A percentile compares a stretch with the other conserved stretches of the same genome.
phyloP scores from a whole-genome alignment of 2,113 vertebrate species.

The Hystrix brachyura region DNA sequence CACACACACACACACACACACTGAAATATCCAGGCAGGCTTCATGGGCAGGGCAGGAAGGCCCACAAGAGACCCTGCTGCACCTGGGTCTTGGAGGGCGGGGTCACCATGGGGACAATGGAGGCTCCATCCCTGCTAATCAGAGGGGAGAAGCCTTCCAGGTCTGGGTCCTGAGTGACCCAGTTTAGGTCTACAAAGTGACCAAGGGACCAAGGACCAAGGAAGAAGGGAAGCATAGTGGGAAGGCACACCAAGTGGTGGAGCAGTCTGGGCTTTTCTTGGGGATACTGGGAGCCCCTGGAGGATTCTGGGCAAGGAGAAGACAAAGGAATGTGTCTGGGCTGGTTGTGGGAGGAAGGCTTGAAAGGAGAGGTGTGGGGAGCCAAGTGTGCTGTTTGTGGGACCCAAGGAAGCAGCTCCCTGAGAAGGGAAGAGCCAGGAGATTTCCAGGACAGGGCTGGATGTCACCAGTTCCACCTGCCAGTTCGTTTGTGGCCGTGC shows the following conservation, averaged over 20 bases:
- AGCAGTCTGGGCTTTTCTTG: too few relatives aligned
- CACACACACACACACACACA: accelerated
- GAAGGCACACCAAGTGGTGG: neutral
- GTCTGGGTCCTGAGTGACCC: neutral
- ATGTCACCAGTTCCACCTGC: neutral
- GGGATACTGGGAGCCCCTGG: neutral
- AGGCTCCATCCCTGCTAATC: neutral
- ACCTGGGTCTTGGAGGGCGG: neutral
- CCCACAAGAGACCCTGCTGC: neutral
- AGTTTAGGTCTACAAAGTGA: neutral
- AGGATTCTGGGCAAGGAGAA: neutral
- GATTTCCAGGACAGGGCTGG: neutral
- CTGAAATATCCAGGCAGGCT: neutral
- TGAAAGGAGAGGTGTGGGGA: neutral
- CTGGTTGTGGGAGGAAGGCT: accelerated
- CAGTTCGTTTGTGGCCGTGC: accelerated
- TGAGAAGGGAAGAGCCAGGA: neutral
- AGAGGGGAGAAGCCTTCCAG: neutral
- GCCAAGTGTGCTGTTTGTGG: neutral
- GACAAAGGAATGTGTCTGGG: neutral
- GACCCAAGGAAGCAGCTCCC: neutral
- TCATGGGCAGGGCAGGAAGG: neutral
- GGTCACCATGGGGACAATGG: neutral
- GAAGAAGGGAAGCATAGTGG: neutral
- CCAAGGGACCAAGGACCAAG: neutral